A percentile compares a stretch with the other conserved stretches of the same genome.
Conservation (phyloP, 1,140 invertebrate species). For the Periplaneta americana region DNA sequence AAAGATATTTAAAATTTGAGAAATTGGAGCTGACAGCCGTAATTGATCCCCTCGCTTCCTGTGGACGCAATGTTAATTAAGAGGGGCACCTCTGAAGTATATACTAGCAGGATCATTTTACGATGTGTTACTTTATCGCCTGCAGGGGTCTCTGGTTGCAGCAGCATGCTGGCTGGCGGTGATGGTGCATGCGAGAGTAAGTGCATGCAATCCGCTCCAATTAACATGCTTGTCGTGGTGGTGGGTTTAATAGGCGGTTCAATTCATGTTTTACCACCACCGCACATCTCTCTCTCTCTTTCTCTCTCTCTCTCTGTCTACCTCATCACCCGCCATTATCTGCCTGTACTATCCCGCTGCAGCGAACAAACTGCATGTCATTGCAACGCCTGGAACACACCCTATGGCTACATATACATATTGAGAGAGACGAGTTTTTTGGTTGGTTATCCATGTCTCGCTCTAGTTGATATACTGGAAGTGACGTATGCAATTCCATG, state of each 20-base stretch:
- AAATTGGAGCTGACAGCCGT: too few species aligned
- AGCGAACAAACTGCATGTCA: not conserved
- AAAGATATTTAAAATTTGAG: too few species aligned
- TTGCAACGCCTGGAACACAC: not conserved
- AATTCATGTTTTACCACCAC: constrained; percentile 12
- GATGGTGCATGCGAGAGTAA: not conserved
- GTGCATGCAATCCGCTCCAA: constrained; percentile 7
- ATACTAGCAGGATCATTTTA: not conserved
- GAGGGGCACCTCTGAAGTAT: not conserved
- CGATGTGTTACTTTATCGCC: not conserved
- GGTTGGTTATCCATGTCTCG: not conserved
- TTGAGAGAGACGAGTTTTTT: not conserved
- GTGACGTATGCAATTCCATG: constrained; percentile 4
- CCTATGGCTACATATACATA: not conserved
- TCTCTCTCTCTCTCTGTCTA: not conserved
- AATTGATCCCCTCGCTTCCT: too few species aligned
- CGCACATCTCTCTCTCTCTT: not conserved
- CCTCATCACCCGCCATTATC: constrained; percentile 1
- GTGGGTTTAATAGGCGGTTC: constrained; percentile 7
- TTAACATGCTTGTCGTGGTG: constrained; percentile 9
- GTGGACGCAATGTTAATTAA: too few species aligned
- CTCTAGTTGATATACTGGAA: not conserved
- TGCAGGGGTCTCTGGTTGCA: not conserved
- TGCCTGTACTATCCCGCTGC: not conserved
- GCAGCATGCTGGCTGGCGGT: not conserved